Conservation (phyloP, 2,797 vertebrate genomes). For the Neosilurus hyrtlii region DNA sequence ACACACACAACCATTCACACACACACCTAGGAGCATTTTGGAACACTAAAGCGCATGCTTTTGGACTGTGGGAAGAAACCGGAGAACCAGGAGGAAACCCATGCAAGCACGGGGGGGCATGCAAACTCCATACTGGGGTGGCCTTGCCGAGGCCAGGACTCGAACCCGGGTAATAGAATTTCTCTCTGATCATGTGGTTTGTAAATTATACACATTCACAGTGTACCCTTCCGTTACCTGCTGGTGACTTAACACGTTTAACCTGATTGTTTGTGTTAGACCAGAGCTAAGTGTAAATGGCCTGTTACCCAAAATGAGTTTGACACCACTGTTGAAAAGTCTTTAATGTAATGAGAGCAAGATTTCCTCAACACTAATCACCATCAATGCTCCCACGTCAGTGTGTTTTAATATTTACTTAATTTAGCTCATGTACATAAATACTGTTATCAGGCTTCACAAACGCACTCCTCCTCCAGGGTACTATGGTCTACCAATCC, state of each 20-base stretch:
- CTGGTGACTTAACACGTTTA: not conserved
- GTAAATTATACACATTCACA: not conserved
- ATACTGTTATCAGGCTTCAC: not conserved
- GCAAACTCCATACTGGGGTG: too few species aligned
- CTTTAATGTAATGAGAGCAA: not conserved
- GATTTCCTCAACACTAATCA: not conserved
- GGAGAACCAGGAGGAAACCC: too few species aligned
- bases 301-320: not conserved
- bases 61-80: too few species aligned
- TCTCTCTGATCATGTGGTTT: not conserved
- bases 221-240: not conserved
- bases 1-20: too few species aligned
- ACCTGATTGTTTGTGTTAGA: not conserved
- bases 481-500: not conserved
- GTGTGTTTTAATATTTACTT: not conserved
- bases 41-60: too few species aligned
- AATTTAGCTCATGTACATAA: slow-evolving; percentile 2
- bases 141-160: too few species aligned
- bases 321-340: not conserved
- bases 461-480: not conserved
- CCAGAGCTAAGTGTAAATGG: not conserved
- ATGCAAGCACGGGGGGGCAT: too few species aligned
- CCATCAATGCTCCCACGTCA: not conserved
- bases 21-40: too few species aligned
- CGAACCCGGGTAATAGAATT: not conserved